Base-by-base conservation (phyloP, 2,797 vertebrate species). In the Lindbergichthys nudifrons region DNA sequence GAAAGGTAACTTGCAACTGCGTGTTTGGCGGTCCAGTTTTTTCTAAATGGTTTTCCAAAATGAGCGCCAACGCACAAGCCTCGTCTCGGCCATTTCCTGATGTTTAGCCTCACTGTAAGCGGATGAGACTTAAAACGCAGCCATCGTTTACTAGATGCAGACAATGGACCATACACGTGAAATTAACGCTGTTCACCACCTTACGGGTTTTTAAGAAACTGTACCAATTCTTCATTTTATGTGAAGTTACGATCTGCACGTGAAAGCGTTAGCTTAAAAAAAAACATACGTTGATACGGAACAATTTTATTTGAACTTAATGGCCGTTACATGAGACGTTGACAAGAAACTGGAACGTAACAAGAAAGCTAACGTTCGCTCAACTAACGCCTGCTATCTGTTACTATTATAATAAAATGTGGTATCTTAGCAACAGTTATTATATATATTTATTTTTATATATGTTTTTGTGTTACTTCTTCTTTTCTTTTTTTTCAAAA, bases 1-100 rank as follows among this genome's bases (percentile, higher is more conserved):
- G 98, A 88, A 98, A 98, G 98, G 97, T 98, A 94, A 1, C 14
- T 3, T 3, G 4, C 16, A 1, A 1, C 15, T 26, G 4, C 5
- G 0, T 7, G 10, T 65, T 60, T 42, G 13, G 21, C 21, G 4
- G 1, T 4, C 12, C 2, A 0, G 0, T 1, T 7, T 61, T 11
- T 32, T 3, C 1, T 1, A 3, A 10, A 2, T 14, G 30, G 23
- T 14, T 3, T 26, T 50, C 19, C 60, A 16, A 18, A 67, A 59
- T 18, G 50, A 65, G 45, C 53, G 72, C 32, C 63, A n/a, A 10
- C 18, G 53, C 68, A 46, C 26, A 51, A 77, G 65, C 72, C 41
- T 62, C 26, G 59, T 52, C 70, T 90, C 89, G 87, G 88, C 90
- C 92, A 92, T 93, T 93, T 92, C 88, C 89, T 91, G 64, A 74